Evolutionary conservation across 2,888 invertebrate genomes (phyloP).

Genomic region (Molanna angustata): DNA sequence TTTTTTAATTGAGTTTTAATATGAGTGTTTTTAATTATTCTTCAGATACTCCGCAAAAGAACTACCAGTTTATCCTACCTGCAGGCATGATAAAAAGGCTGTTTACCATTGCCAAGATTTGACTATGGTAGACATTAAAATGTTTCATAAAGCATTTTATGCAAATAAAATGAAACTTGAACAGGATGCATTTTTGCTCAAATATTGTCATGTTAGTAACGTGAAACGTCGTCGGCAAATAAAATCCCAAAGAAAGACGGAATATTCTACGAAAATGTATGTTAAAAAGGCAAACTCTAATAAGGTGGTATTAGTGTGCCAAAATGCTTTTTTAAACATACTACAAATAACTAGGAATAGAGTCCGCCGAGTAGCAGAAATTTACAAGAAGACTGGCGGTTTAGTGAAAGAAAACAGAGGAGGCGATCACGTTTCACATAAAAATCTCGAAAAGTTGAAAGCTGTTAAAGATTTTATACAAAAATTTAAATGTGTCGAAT

Average conservation of each 20-base stretch:
- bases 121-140: conserved; percentile 1
- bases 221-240: conserved; percentile 1
- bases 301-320: background rate
- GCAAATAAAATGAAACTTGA: conserved; percentile 3
- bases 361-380: background rate
- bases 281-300: background rate
- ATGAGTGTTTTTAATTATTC: background rate
- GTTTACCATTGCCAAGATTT: background rate
- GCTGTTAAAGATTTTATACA: conserved; percentile 6
- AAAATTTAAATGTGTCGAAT: background rate
- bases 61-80: background rate
- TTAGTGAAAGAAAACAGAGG: conserved; percentile 12
- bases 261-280: background rate
- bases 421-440: conserved; percentile 2
- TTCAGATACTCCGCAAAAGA: background rate
- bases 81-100: background rate
- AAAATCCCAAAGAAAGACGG: background rate
- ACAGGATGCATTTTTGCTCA: conserved; percentile 11
- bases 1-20: background rate
- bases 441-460: conserved; percentile 2
- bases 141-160: conserved; percentile 10
- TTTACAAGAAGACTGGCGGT: background rate
- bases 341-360: background rate
- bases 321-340: conserved; percentile 1
- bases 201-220: conserved; percentile 3